These are phyloP conservation scores for Drosophila meridiana DNA, from an alignment of 2,888 invertebrate genomes.

Conservation along the genomic window DNA sequence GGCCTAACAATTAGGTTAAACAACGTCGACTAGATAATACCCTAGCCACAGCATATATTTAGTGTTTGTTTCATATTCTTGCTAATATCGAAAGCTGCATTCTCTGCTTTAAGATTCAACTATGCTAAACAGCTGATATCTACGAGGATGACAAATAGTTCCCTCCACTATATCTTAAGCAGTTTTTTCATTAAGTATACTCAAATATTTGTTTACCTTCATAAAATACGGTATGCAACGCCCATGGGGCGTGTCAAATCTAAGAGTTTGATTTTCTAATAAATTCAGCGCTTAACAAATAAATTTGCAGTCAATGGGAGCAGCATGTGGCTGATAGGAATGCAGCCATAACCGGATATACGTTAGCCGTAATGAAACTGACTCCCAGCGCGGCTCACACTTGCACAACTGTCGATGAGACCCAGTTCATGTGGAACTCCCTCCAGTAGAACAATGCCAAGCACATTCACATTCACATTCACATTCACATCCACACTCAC, in stretches of 20 bases:
- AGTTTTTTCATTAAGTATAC: too few species aligned
- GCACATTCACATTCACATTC: neutral
- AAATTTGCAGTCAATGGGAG: neutral
- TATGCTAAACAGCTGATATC: too few species aligned
- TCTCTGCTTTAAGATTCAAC: too few species aligned
- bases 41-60: too few species aligned
- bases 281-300: neutral
- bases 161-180: too few species aligned
- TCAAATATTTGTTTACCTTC: neutral
- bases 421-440: neutral
- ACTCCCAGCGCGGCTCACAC: neutral
- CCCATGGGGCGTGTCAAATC: neutral
- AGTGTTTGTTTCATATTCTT: too few species aligned
- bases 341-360: neutral
- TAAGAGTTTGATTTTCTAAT: neutral
- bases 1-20: too few species aligned
- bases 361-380: neutral
- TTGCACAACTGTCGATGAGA: neutral
- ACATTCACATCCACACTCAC: too few species aligned
- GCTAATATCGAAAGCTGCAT: too few species aligned
- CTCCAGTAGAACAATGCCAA: neutral
- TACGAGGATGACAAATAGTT: too few species aligned
- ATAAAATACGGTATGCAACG: neutral
- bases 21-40: neutral
- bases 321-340: slow-evolving; percentile 1